Evolutionary conservation across 2,113 vertebrate species (phyloP), one percentile per base, ranked within the genome.

Genomic region (Vulpes vulpes): DNA sequence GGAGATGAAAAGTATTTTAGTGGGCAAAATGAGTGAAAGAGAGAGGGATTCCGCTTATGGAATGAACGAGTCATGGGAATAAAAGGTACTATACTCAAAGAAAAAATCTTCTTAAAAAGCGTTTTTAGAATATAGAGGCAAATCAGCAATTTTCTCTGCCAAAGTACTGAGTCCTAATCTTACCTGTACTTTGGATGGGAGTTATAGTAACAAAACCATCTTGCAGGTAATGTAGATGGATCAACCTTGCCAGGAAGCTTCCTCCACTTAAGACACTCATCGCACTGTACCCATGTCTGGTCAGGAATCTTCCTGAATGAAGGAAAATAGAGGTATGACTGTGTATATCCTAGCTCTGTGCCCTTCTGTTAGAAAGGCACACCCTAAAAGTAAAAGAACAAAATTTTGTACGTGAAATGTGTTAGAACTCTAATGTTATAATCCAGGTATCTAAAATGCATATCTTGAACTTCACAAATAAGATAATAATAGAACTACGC

Each of bases 211-310:
- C 99, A 99, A 96, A 97, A 98, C 98, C 99, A 99, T 88, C 93
- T 98, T 85, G 99, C 98, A 93, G 99, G 99, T 88, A 98, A 55
- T 1, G 79, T 97, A 32, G 97, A 92, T 59, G 86, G 95, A 80
- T 99, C 99, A 94, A 98, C 94, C 22, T 90, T 80, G 53, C 94
- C 82, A 19, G 99, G 98, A 76, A 99, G 95, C 12, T 98, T 99
- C 92, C 99, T 98, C 99, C 99, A 99, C 91, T 99, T 99, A 90
- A 99, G 98, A 98, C 99, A 99, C 3, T 99, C 99, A 82, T 99
- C 99, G 98, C 99, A 99, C 92, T 99, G 99, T 89, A 99, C 96
- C 99, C 99, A 99, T 0, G 85, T 76, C 82, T 99, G 97, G 92
- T 98, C 97, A 89, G 98, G 98, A 88, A 97, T 94, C 91, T 93